Evolutionary conservation across 2,888 invertebrate genomes (phyloP).

Genomic region (Dichetophora obliterata): DNA sequence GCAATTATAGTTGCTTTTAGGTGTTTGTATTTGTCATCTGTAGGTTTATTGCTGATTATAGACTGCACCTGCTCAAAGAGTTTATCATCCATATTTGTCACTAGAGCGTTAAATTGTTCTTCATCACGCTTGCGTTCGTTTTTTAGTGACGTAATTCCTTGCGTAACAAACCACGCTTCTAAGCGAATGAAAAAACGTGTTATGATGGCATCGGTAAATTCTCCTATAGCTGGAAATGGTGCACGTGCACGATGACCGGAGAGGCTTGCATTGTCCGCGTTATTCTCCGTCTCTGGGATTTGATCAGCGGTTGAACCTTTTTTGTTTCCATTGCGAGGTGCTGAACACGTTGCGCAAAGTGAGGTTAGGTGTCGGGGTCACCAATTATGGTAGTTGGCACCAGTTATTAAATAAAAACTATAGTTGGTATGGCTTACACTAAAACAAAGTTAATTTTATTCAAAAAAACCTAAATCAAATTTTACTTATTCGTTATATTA

Average conservation of each 20-base stretch:
- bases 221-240: background rate
- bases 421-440: no score
- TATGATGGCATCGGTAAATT: background rate
- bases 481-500: no score
- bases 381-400: background rate
- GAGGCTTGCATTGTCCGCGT: background rate
- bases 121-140: background rate
- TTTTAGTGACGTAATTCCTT: background rate
- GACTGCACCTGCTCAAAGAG: background rate
- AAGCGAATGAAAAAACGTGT: constrained; percentile 1
- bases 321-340: background rate
- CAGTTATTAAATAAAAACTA: background rate
- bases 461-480: no score
- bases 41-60: background rate
- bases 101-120: background rate
- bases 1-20: no score
- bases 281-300: no score
- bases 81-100: constrained; percentile 1
- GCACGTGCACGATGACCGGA: background rate
- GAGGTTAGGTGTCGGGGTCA: background rate
- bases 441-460: no score
- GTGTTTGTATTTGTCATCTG: background rate
- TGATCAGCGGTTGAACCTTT: background rate
- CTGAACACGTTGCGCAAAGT: background rate
- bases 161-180: background rate